These are phyloP conservation scores for Sciurus vulgaris DNA, from an alignment of 2,797 vertebrate genomes.

Conservation along the genomic window DNA sequence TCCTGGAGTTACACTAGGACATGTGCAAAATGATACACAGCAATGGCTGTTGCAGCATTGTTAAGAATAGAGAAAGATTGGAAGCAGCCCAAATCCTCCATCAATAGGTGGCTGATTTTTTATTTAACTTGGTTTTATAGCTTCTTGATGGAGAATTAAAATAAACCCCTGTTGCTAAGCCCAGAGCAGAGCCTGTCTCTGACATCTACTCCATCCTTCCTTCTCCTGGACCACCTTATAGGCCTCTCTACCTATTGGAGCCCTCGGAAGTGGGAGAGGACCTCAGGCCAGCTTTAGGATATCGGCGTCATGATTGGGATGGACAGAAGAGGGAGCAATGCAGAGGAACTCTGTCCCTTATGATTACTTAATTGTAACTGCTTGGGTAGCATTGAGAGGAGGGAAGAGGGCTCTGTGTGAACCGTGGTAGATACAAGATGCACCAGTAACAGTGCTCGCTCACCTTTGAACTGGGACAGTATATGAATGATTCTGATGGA, in stretches of 20 bases:
- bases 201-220: background rate
- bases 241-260: background rate
- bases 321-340: background rate
- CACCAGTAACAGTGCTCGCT: background rate
- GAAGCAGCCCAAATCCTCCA: slow-evolving; percentile 64
- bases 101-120: slow-evolving; percentile 59
- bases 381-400: background rate
- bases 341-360: background rate
- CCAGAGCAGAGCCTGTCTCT: background rate
- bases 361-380: background rate
- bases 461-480: slow-evolving; percentile 51
- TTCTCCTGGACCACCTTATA: background rate
- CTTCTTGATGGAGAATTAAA: background rate
- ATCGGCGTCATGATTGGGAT: too few relatives aligned
- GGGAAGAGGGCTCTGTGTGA: background rate
- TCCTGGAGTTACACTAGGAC: slow-evolving; percentile 33
- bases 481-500: background rate
- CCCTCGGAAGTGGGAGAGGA: background rate
- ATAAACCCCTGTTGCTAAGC: background rate
- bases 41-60: slow-evolving; percentile 52
- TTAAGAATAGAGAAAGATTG: slow-evolving; percentile 64
- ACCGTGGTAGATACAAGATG: background rate
- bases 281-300: background rate
- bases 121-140: slow-evolving; percentile 56
- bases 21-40: slow-evolving; percentile 64